Base-by-base conservation (phyloP, 2,888 invertebrate species). In the Limnephilus marmoratus region DNA sequence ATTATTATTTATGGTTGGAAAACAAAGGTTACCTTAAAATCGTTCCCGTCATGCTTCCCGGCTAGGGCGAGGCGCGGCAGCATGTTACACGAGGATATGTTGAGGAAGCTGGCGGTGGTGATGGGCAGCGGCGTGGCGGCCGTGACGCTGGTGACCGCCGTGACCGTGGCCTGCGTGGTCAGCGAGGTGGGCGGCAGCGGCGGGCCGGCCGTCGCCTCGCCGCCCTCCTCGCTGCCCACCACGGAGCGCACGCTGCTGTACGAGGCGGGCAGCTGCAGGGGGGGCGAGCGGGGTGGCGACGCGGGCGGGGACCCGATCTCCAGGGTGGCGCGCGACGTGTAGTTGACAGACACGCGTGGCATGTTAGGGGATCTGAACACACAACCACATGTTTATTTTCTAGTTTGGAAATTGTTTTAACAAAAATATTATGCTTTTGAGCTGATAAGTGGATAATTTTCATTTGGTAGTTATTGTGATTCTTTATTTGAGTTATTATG, bases 301-400 rank as follows among this genome's bases (percentile, higher is more conserved):
- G 86, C 86, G 41, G 53, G 68, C 15, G 87, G 87, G 85, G 91
- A 95, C 95, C 96, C 96, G 94, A 96, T 96, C 95, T 96, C 96
- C 94, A 96, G 95, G 93, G 96, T 96, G 92, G 96, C 96, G 94
- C 96, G 95, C 94, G 96, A 96, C 94, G 96, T 96, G 95, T 96
- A 96, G 95, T 95, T 96, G 95, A 96, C 95, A 13, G 92, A 91
- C 94, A 91, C 87, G 11, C 90, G 86, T 41, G 53, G 92, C 85
- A 68, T n/a, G 53, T 34, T 37, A 31, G 91, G 81, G 49, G 82
- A 86, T 45, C 45, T 86, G 86, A 15, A 49, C 5, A 86, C 85
- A 85, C 24, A 18, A 37, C 11, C 18, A 37, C 15, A 41, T 37
- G 24, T 41, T 85, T 85, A 85, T 24, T 85, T 11, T n/a, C 3